These are phyloP conservation scores for Tetranychus piercei DNA, from an alignment of 2,888 invertebrate species.

Conservation along the genomic window DNA sequence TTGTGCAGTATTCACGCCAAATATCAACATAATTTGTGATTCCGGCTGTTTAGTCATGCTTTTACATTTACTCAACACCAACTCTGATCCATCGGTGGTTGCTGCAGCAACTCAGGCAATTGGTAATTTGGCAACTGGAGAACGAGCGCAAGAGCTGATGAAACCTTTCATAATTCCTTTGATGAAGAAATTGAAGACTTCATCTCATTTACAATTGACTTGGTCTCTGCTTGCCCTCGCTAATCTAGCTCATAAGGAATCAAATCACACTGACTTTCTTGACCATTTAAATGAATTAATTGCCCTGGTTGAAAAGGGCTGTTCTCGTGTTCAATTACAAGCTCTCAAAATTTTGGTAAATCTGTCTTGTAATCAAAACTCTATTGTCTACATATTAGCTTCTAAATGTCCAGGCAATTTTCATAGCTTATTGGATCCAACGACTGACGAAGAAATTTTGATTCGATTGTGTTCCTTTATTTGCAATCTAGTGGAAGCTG, in stretches of 20 bases:
- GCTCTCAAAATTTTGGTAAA: conserved; percentile 42
- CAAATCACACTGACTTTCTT: conserved; percentile 21
- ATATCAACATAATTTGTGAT: conserved; percentile 36
- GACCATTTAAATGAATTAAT: conserved; percentile 20
- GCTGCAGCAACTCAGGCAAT: conserved; percentile 36
- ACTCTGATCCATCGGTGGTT: conserved; percentile 33
- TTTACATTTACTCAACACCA: conserved; percentile 34
- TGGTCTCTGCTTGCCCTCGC: conserved; percentile 39
- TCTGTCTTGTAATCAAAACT: conserved; percentile 41
- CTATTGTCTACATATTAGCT: conserved; percentile 42
- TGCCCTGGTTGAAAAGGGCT: conserved; percentile 34
- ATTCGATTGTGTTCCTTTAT: conserved; percentile 39
- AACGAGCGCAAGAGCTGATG: conserved; percentile 27
- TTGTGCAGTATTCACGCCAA: conserved; percentile 38
- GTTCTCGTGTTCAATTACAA: conserved; percentile 36
- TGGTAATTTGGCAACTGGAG: conserved; percentile 39
- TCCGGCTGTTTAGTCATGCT: conserved; percentile 37
- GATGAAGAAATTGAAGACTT: background rate
- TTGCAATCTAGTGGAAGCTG: conserved; percentile 37
- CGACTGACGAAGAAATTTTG: conserved; percentile 35
- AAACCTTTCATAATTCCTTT: background rate
- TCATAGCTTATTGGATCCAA: conserved; percentile 35
- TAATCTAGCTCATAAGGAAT: conserved; percentile 36
- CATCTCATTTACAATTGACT: conserved; percentile 33
- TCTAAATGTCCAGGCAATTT: conserved; percentile 40